Evolutionary conservation across 2,797 vertebrate genomes (phyloP).

Genomic region (Denticeps clupeoides): DNA sequence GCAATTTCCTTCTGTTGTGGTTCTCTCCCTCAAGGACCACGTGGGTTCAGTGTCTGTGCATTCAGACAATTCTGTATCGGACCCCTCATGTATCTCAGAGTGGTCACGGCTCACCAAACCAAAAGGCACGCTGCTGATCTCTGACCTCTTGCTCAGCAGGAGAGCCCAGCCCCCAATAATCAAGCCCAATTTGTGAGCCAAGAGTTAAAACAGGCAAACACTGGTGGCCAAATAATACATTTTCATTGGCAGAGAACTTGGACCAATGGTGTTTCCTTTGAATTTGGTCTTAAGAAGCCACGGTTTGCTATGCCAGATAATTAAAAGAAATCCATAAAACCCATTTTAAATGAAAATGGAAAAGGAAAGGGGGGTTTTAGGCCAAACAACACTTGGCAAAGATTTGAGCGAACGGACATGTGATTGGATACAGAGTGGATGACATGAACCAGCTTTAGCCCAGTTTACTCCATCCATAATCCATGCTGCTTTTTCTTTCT

Average conservation of each 20-base stretch:
- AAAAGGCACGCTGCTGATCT: slow-evolving; percentile 5
- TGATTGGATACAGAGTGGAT: background rate
- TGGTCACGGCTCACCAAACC: no score
- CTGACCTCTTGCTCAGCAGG: background rate
- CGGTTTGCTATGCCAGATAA: background rate
- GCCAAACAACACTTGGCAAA: background rate
- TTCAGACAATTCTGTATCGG: no score
- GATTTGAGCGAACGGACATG: background rate
- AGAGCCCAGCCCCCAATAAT: slow-evolving; percentile 14
- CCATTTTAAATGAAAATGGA: background rate
- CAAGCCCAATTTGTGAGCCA: slow-evolving; percentile 18
- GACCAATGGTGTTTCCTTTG: background rate
- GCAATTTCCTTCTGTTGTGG: no score
- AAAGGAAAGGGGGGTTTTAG: background rate
- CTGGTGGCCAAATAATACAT: slow-evolving; percentile 35
- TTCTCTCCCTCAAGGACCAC: no score
- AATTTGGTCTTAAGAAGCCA: background rate
- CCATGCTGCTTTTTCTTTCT: no score
- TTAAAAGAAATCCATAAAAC: background rate
- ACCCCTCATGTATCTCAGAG: no score
- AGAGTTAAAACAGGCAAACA: background rate
- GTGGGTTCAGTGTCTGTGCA: no score
- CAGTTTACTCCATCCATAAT: no score
- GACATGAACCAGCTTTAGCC: no score
- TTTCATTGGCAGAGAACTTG: slow-evolving; percentile 18